Evolutionary conservation across 2,113 vertebrate genomes (phyloP), one percentile per base, ranked within the genome.

Genomic region (Takifugu flavidus): DNA sequence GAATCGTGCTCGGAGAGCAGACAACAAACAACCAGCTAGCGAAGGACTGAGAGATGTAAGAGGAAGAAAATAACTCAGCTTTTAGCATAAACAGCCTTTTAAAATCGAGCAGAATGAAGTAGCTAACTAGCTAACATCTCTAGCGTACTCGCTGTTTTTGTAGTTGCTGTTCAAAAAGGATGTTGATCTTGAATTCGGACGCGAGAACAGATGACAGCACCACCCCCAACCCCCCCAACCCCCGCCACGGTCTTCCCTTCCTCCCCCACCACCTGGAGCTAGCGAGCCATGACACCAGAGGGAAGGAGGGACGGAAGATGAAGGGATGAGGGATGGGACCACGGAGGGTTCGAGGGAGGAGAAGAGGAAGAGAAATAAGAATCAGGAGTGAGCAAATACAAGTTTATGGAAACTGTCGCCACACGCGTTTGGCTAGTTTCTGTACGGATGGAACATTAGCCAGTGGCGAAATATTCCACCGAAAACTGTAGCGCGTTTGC

Each of bases 231-330:
- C 58, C 58, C 47, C 55, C 25, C 64, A 51, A 78, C 65, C 79
- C 62, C 60, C 46, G 67, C 61, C 56, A 56, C 81, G 61, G 67
- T 26, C 71, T 68, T 82, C 82, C 75, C 74, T 82, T 60, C 82
- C 76, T 86, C 88, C 82, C 80, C 74, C 82, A 70, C 86, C 91
- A 92, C 91, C 91, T 92, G 91, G 88, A 90, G 81, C 84, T 82
- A 89, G 85, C 82, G 88, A 90, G 87, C 84, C 78, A 66, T 89
- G 87, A 90, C 89, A 87, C 84, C 82, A 77, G 79, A 80, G 79
- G 78, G 84, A 78, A 73, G 74, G 76, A 71, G 65, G 80, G 77
- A 72, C 75, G 0, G 72, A 83, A 75, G 80, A 85, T 78, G 82
- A 78, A 84, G 85, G 84, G 83, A 83, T 72, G 52, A 59, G 77